Evolutionary conservation across 2,888 invertebrate species (phyloP).

Genomic region (Chymomyza procnemis): DNA sequence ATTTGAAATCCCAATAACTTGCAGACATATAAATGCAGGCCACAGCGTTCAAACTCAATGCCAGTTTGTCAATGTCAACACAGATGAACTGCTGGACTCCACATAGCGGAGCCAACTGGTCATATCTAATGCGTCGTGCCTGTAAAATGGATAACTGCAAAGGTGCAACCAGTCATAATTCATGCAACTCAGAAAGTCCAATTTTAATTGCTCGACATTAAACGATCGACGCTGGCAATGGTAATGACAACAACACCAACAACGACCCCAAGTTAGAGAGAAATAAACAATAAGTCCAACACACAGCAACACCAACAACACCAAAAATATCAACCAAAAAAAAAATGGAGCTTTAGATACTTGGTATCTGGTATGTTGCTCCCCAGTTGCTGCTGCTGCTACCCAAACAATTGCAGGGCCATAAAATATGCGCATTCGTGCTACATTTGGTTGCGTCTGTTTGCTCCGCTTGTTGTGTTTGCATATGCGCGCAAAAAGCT

Average conservation of each 20-base stretch:
- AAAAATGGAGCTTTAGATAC: conserved; percentile 22
- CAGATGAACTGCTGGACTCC: neutral
- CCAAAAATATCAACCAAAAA: conserved; percentile 31
- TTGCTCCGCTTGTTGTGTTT: conserved; percentile 56
- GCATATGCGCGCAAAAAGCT: conserved; percentile 53
- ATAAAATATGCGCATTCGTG: conserved; percentile 63
- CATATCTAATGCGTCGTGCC: neutral
- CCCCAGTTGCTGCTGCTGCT: conserved; percentile 14
- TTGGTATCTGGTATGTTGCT: neutral
- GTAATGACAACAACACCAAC: conserved; percentile 15
- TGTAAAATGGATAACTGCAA: neutral
- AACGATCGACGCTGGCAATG: conserved; percentile 58
- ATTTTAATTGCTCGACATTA: conserved; percentile 73
- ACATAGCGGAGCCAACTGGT: neutral
- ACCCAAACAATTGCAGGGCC: conserved; percentile 46
- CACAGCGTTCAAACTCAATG: neutral
- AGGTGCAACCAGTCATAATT: conserved; percentile 46
- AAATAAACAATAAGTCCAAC: neutral
- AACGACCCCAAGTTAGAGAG: conserved; percentile 17
- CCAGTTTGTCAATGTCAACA: neutral
- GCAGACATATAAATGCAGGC: neutral
- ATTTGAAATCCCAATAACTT: neutral
- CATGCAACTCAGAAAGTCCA: conserved; percentile 57
- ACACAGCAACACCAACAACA: conserved; percentile 17
- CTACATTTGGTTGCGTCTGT: conserved; percentile 60